Percentiles rank a stretch among this genome's conserved stretches.
phyloP scores from a whole-genome alignment of 35 echinoderm and acorn worm genomes.

The Acanthaster planci region DNA sequence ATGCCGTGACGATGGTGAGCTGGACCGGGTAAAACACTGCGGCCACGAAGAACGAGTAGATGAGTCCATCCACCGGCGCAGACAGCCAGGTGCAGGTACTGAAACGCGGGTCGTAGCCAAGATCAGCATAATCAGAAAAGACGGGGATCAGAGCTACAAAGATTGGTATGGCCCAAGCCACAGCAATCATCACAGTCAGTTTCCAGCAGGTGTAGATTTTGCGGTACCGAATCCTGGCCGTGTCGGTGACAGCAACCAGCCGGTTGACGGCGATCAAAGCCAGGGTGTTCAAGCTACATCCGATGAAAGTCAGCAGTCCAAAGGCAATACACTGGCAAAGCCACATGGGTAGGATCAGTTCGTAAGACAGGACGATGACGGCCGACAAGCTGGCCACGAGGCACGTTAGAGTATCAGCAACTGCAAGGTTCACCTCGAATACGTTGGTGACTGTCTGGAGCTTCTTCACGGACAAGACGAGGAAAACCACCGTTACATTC shows the following conservation, averaged over 20 bases:
- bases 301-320: background rate
- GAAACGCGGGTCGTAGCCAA: conserved; percentile 61
- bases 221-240: background rate
- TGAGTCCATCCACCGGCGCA: conserved; percentile 29
- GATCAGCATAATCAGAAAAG: conserved; percentile 32
- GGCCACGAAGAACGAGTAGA: conserved; percentile 24
- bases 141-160: conserved; percentile 42
- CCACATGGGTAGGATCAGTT: background rate
- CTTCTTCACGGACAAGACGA: conserved; percentile 26
- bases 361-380: background rate
- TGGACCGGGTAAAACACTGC: conserved; percentile 33
- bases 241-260: background rate
- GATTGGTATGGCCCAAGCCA: conserved; percentile 58
- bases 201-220: background rate
- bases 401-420: conserved; percentile 39
- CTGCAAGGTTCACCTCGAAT: conserved; percentile 38
- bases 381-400: background rate
- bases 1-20: conserved; percentile 18
- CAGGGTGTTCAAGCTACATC: conserved; percentile 36
- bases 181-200: conserved; percentile 28
- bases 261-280: conserved; percentile 50
- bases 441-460: conserved; percentile 43
- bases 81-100: conserved; percentile 58
- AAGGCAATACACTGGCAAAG: conserved; percentile 21
- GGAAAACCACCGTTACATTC: conserved; percentile 29